Evolutionary conservation across 1,140 invertebrate species (phyloP).

Genomic region (Drosophila repletoides): DNA sequence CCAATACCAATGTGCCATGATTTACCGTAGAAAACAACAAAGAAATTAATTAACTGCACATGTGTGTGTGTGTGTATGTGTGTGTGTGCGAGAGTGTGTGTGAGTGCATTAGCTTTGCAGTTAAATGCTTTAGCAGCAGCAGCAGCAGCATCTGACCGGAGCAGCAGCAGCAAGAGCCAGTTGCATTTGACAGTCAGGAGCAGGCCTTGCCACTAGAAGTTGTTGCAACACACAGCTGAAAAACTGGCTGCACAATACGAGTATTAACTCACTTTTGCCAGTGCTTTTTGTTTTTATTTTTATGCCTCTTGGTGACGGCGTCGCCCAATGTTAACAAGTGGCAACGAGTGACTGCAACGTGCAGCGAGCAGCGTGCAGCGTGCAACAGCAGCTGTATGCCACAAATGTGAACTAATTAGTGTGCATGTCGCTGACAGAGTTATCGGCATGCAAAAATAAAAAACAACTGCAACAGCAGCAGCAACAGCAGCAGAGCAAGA

Average conservation of each 20-base stretch:
- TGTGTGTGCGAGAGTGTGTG: slow-evolving; percentile 44
- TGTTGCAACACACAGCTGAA: slow-evolving; percentile 40
- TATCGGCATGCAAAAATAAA: slow-evolving; percentile 48
- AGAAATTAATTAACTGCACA: slow-evolving; percentile 79
- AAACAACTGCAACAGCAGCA: slow-evolving; percentile 8
- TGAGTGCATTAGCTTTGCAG: slow-evolving; percentile 76
- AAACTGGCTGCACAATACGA: slow-evolving; percentile 59
- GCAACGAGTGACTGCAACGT: slow-evolving; percentile 58
- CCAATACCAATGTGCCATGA: slow-evolving; percentile 62
- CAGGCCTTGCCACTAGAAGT: slow-evolving; percentile 28
- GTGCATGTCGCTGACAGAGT: slow-evolving; percentile 74
- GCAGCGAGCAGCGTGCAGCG: slow-evolving; percentile 52
- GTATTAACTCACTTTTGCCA: slow-evolving; percentile 77
- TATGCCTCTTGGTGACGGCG: slow-evolving; percentile 12
- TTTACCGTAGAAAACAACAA: slow-evolving; percentile 80
- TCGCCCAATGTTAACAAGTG: slow-evolving; percentile 60
- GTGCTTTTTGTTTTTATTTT: slow-evolving; percentile 35
- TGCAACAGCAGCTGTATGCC: slow-evolving; percentile 45
- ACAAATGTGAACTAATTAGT: slow-evolving; percentile 72
- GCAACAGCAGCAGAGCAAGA: too few relatives aligned
- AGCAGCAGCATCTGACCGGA: slow-evolving; percentile 44
- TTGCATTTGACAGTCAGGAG: slow-evolving; percentile 76
- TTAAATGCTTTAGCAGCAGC: slow-evolving; percentile 64
- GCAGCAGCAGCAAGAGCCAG: slow-evolving; percentile 22
- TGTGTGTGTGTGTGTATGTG: slow-evolving; percentile 29